phyloP scores from a whole-genome alignment of 2,113 vertebrate genomes.

The Vidua chalybeata region DNA sequence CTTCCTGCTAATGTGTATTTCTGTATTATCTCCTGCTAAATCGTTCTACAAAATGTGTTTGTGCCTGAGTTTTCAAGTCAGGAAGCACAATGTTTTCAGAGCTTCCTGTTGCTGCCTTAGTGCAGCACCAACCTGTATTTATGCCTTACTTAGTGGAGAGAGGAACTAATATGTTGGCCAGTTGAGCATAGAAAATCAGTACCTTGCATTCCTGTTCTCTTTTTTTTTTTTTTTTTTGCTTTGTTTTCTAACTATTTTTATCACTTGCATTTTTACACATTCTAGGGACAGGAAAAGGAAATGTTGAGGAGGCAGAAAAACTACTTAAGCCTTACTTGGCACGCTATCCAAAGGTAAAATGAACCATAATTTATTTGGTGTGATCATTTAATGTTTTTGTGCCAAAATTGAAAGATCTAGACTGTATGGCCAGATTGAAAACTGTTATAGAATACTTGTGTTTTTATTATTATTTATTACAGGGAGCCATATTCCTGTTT shows the following conservation, averaged over 20 bases:
- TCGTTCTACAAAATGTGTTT: neutral
- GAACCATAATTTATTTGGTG: neutral
- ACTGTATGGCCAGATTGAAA: slow-evolving; percentile 15
- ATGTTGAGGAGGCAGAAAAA: slow-evolving; percentile 90
- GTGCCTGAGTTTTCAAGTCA: neutral
- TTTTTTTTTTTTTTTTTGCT: neutral
- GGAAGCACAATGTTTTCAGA: neutral
- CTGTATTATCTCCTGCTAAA: neutral
- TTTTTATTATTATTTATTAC: slow-evolving; percentile 64
- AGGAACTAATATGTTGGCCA: neutral
- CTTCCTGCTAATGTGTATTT: neutral
- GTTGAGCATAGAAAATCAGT: neutral
- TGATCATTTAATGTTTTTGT: neutral
- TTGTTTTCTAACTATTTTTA: neutral
- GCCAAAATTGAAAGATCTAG: neutral
- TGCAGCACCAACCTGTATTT: neutral
- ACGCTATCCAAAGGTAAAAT: slow-evolving; percentile 89
- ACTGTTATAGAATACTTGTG: slow-evolving; percentile 47
- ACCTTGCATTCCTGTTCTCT: neutral
- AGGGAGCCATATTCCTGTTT: slow-evolving; percentile 99
- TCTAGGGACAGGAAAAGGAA: slow-evolving; percentile 94
- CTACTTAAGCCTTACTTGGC: slow-evolving; percentile 90
- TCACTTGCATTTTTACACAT: slow-evolving; percentile 9
- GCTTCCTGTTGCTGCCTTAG: neutral
- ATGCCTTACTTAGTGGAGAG: neutral